Conservation (phyloP, 2,113 vertebrate species). For the Symphodus melops region DNA sequence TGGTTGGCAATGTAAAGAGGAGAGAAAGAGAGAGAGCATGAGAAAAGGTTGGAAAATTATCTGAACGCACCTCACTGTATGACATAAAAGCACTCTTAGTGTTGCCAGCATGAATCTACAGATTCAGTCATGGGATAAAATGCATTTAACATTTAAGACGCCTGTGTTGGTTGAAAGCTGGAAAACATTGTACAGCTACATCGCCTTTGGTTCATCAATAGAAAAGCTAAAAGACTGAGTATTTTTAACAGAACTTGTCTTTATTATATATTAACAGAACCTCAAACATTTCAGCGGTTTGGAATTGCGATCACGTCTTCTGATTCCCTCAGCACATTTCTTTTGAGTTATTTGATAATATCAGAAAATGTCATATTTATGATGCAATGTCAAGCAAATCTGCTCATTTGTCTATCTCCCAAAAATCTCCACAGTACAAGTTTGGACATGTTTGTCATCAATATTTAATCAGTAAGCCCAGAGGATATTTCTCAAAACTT, state of each 20-base stretch:
- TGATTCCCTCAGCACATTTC: conserved; percentile 32
- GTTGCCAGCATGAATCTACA: conserved; percentile 80
- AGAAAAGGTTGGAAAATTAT: conserved; percentile 85
- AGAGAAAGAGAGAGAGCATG: conserved; percentile 69
- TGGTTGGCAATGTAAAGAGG: conserved; percentile 8
- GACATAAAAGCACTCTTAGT: conserved; percentile 89
- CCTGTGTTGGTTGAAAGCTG: neutral
- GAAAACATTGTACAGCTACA: conserved; percentile 1
- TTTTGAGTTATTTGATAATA: conserved; percentile 64
- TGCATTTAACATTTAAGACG: conserved; percentile 49
- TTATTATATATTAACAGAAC: conserved; percentile 21
- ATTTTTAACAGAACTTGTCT: neutral
- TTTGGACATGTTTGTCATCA: conserved; percentile 70
- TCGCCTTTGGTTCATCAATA: conserved; percentile 21
- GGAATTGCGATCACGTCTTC: conserved; percentile 49
- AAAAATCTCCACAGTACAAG: conserved; percentile 60
- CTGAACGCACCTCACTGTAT: conserved; percentile 87
- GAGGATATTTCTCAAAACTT: conserved; percentile 55
- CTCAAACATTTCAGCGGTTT: conserved; percentile 35
- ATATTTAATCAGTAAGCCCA: conserved; percentile 64
- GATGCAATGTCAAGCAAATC: conserved; percentile 79
- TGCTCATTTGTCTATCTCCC: conserved; percentile 74
- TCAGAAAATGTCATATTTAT: conserved; percentile 65
- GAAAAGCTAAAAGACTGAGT: conserved; percentile 7
- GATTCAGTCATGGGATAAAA: conserved; percentile 80